Evolutionary conservation across 64 coral and sea anemone species (phyloP).

Genomic region (Dendronephthya gigantea): DNA sequence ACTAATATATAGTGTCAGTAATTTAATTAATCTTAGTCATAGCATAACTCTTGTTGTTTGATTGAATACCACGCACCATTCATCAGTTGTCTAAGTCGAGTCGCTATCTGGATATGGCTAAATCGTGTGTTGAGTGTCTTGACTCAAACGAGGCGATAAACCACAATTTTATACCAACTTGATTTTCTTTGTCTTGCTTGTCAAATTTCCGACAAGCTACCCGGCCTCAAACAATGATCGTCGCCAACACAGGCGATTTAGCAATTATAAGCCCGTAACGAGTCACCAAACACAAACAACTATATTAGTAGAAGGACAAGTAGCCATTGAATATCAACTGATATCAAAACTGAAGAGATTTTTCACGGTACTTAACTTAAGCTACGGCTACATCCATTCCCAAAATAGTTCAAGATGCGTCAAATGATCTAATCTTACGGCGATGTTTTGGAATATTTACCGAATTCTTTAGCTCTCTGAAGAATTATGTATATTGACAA

Average conservation of each 20-base stretch:
- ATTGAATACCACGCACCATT: background rate
- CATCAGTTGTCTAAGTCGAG: background rate
- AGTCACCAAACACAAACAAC: too few relatives aligned
- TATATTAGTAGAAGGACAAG: too few relatives aligned
- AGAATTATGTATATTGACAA: background rate
- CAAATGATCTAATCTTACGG: background rate
- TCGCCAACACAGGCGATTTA: background rate
- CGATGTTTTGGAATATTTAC: background rate
- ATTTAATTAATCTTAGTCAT: background rate
- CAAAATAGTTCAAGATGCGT: background rate
- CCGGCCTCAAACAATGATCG: background rate
- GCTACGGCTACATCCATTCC: background rate
- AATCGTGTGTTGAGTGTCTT: background rate
- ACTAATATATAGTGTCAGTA: background rate
- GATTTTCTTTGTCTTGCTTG: background rate
- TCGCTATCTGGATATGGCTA: background rate
- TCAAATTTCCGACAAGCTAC: background rate
- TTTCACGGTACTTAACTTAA: background rate
- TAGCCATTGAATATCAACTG: too few relatives aligned
- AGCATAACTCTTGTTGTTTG: background rate
- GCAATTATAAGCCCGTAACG: too few relatives aligned
- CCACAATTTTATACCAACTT: background rate
- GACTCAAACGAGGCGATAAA: background rate
- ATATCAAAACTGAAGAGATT: background rate
- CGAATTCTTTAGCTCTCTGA: background rate